phyloP scores from a whole-genome alignment of 2,113 vertebrate species.

The Prionailurus viverrinus region DNA sequence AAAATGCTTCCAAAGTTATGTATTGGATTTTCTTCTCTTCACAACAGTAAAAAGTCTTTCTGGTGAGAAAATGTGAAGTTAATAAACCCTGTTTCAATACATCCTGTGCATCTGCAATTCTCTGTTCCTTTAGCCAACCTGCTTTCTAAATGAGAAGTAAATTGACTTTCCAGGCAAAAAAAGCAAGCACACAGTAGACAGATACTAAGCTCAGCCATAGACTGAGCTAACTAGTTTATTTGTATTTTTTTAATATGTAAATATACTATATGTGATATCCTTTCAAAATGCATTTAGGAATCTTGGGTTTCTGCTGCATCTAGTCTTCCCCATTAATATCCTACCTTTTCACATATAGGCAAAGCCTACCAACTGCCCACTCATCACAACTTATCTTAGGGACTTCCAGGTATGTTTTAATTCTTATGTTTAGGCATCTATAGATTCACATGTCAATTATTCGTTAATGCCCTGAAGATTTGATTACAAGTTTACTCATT shows the following conservation, averaged over 20 bases:
- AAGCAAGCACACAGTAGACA: constrained; percentile 8
- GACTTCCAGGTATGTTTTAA: not conserved
- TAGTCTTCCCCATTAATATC: not conserved
- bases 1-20: constrained; percentile 31
- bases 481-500: not conserved
- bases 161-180: constrained; percentile 49
- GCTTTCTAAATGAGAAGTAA: constrained; percentile 63
- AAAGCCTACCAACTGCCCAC: not conserved
- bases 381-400: not conserved
- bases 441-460: not conserved
- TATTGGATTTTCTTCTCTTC: constrained; percentile 67
- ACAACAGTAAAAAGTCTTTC: constrained; percentile 62
- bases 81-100: constrained; percentile 49
- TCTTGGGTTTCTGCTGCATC: not conserved
- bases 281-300: not conserved
- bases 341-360: not conserved
- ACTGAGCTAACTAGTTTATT: not conserved
- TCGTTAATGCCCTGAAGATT: not conserved
- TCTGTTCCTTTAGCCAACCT: constrained; percentile 58
- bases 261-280: not conserved
- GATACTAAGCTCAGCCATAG: constrained; percentile 3
- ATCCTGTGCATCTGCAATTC: constrained; percentile 65
- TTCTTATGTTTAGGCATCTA: not conserved
- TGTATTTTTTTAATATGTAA: constrained; percentile 29
- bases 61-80: constrained; percentile 73